Conservation (phyloP, 2,888 invertebrate species). For the Megamerina dolium region DNA sequence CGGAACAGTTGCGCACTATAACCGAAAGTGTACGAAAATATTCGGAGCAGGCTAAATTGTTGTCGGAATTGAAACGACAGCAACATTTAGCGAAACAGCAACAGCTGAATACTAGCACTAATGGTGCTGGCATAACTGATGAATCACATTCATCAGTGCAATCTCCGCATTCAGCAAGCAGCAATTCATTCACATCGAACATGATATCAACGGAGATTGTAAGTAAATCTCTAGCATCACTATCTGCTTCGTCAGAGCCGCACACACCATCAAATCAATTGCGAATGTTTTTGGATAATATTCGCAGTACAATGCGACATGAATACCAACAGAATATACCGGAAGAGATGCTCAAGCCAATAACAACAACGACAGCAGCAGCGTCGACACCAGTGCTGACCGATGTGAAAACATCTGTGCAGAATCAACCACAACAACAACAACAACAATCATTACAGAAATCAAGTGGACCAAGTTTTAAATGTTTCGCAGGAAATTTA, state of each 20-base stretch:
- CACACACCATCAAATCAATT: constrained; percentile 48
- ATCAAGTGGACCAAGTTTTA: background rate
- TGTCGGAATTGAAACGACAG: constrained; percentile 47
- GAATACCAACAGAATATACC: constrained; percentile 44
- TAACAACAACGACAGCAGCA: constrained; percentile 12
- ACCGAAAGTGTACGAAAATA: constrained; percentile 49
- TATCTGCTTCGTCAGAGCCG: constrained; percentile 35
- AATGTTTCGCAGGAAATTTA: background rate
- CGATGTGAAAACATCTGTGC: background rate
- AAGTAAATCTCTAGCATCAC: constrained; percentile 41
- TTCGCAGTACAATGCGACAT: constrained; percentile 46
- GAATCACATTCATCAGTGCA: constrained; percentile 11
- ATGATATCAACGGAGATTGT: constrained; percentile 46
- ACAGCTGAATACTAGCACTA: constrained; percentile 11
- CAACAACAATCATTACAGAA: constrained; percentile 8
- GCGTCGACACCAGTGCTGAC: background rate
- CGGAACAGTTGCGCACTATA: constrained; percentile 46
- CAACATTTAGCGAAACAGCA: constrained; percentile 40
- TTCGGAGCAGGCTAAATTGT: constrained; percentile 47
- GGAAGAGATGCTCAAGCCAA: constrained; percentile 39
- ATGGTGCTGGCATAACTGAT: constrained; percentile 9
- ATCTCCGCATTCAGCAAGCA: constrained; percentile 27
- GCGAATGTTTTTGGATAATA: constrained; percentile 45
- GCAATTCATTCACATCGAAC: constrained; percentile 35
- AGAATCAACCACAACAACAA: too few species aligned